Evolutionary conservation across 2,797 vertebrate genomes (phyloP).

Genomic region (Zalophus californianus): DNA sequence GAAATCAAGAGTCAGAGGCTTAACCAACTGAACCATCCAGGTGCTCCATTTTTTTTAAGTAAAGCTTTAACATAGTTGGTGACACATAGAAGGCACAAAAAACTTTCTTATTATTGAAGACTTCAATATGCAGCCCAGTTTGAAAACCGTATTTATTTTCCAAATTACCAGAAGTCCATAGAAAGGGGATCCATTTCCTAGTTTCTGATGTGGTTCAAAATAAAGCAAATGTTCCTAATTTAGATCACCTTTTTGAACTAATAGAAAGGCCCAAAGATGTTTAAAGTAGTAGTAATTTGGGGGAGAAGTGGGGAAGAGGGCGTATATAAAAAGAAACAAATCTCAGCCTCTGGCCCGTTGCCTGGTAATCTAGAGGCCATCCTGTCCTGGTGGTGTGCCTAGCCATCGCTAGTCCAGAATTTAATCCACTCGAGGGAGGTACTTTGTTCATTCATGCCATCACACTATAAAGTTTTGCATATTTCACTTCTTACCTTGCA

Average conservation of each 20-base stretch:
- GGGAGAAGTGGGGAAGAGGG: background rate
- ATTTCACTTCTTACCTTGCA: background rate
- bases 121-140: background rate
- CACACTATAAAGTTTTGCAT: background rate
- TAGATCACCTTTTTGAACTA: background rate
- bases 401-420: background rate
- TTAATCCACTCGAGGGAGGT: background rate
- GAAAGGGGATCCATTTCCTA: background rate
- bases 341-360: rapidly evolving
- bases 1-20: background rate
- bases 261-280: background rate
- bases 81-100: background rate
- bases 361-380: background rate
- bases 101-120: background rate
- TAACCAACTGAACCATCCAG: background rate
- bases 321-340: background rate
- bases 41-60: background rate
- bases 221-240: background rate
- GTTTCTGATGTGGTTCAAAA: background rate
- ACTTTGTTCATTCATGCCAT: background rate
- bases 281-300: background rate
- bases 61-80: background rate
- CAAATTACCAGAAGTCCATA: background rate
- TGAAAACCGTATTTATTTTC: background rate
- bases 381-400: background rate